Conservation (phyloP, 2,888 invertebrate species). For the Meliscaeva auricollis region DNA sequence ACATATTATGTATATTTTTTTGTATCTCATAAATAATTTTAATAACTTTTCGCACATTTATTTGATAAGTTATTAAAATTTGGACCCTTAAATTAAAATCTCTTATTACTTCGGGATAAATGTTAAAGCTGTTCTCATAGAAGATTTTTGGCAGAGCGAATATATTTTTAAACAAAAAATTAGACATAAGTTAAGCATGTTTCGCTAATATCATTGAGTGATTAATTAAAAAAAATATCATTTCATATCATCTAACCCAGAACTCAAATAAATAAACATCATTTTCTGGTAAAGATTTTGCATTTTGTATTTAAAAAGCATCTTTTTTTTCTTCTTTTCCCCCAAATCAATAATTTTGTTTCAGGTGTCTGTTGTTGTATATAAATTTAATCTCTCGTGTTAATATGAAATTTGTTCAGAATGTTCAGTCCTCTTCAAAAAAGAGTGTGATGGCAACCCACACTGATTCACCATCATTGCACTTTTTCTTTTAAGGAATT, state of each 20-base stretch:
- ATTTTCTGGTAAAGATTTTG: neutral
- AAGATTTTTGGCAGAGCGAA: too few relatives aligned
- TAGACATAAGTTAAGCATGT: neutral
- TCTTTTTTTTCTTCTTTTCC: neutral
- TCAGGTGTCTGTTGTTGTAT: conserved; percentile 71
- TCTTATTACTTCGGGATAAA: too few relatives aligned
- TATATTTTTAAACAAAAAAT: too few relatives aligned
- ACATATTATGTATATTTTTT: too few relatives aligned
- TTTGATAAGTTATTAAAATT: too few relatives aligned
- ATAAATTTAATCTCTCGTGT: conserved; percentile 25
- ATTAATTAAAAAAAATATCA: too few relatives aligned
- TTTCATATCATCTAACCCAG: too few relatives aligned
- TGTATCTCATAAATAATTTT: too few relatives aligned
- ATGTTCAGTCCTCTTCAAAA: conserved; percentile 24
- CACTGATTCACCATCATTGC: conserved; percentile 47
- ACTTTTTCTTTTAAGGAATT: conserved; percentile 48
- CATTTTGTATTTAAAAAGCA: conserved; percentile 2
- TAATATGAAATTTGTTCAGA: conserved; percentile 5
- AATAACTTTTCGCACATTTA: too few relatives aligned
- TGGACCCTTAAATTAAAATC: too few relatives aligned
- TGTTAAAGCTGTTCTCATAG: too few relatives aligned
- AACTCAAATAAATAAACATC: neutral
- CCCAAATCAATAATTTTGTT: conserved; percentile 23
- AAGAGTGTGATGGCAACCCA: conserved; percentile 45
- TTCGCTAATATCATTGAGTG: neutral